Percentiles rank a stretch among this genome's conserved stretches.
Conservation (phyloP, 2,797 vertebrate genomes). For the Chaetodon trifasciatus region DNA sequence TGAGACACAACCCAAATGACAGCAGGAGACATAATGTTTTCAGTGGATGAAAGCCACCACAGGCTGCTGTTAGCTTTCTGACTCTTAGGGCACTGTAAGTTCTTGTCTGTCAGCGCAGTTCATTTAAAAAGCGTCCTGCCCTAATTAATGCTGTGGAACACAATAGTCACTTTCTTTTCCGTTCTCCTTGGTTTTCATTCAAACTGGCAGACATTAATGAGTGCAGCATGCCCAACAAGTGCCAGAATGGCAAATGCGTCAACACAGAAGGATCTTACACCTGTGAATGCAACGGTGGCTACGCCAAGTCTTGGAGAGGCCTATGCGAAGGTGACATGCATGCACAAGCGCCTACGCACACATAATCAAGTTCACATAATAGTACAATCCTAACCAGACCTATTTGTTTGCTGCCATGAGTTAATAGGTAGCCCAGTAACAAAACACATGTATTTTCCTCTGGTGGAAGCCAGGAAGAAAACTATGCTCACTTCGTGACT, state of each 20-base stretch:
- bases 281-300: constrained; percentile 91
- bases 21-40: constrained; percentile 51
- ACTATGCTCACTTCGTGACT: constrained; percentile 38
- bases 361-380: constrained; percentile 37
- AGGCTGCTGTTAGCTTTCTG: constrained; percentile 14
- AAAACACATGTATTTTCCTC: constrained; percentile 72
- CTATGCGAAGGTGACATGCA: constrained; percentile 89
- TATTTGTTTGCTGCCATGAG: constrained; percentile 63
- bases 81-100: constrained; percentile 20
- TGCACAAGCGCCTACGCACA: constrained; percentile 34
- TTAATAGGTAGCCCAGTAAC: constrained; percentile 58
- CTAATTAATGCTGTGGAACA: constrained; percentile 64
- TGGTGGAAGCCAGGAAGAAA: constrained; percentile 66
- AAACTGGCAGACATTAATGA: constrained; percentile 89
- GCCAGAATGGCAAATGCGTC: constrained; percentile 87
- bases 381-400: constrained; percentile 39
- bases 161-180: constrained; percentile 75
- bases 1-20: constrained; percentile 75
- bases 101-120: constrained; percentile 60
- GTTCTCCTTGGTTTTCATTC: constrained; percentile 65
- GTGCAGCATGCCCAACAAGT: constrained; percentile 89
- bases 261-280: constrained; percentile 92
- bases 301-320: constrained; percentile 85
- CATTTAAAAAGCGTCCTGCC: constrained; percentile 57
- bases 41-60: constrained; percentile 23